Evolutionary conservation across 2,888 invertebrate species (phyloP), one percentile per base, ranked within the genome.

Genomic region (Electrophaes corylata): DNA sequence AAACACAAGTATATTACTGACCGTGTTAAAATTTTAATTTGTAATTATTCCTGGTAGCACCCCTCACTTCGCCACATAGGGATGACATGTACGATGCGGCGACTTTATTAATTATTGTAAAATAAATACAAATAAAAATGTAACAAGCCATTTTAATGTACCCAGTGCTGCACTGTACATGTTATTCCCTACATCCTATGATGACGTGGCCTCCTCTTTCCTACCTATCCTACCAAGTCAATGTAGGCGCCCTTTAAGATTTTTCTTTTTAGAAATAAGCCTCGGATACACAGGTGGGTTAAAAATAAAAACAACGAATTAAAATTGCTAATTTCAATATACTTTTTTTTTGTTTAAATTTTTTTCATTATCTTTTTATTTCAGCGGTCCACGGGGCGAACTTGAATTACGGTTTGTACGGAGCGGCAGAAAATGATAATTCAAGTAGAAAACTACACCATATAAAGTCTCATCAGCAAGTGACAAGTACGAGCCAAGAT

Each of bases 1-100:
- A 93, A 93, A 90, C 84, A 89, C 83, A 91, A 91, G 92, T 92
- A 92, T 92, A 92, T 92, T 91, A 92, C 90, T 85, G 89, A 90
- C 83, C 70, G 91, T 92, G 89, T 91, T 84, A 86, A 85, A 88
- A 87, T 92, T 92, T 92, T 90, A 88, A 88, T 88, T 88, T 91
- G 84, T 91, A 88, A 91, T 92, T 92, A 92, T 91, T 92, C 92
- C 92, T 92, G 92, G 92, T 92, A 92, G 92, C 92, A 92, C 92
- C 92, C 91, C 86, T 89, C 88, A 84, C 86, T 79, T 88, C 87
- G 91, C 92, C 92, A 86, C 79, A 79, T 92, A 91, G 90, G 91
- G 90, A 91, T 91, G 84, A 89, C 89, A 91, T 92, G 92, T 92
- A 84, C 90, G 87, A 73, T 59, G 59, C 49, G 72, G 67, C 68